phyloP scores from a whole-genome alignment of 2,113 vertebrate species.

The Phrynosoma blainvillii region DNA sequence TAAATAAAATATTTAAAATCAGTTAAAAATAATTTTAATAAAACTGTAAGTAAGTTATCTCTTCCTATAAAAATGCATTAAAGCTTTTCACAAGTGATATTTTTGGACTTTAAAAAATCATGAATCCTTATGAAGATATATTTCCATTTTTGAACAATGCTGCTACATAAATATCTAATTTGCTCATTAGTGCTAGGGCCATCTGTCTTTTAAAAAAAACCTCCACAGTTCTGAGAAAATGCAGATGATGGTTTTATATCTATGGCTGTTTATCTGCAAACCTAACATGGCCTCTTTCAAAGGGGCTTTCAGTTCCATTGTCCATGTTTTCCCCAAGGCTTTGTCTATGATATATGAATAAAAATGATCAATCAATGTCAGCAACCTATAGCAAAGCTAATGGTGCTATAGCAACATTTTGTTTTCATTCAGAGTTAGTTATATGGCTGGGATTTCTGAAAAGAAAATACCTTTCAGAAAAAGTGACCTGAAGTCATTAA shows the following conservation, averaged over 20 bases:
- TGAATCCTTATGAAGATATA: neutral
- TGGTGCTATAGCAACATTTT: constrained; percentile 23
- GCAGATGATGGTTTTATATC: neutral
- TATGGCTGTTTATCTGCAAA: neutral
- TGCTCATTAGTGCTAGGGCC: neutral
- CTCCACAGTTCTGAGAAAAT: neutral
- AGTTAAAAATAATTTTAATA: neutral
- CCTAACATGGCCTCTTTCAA: constrained; percentile 5
- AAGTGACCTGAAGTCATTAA: constrained; percentile 35
- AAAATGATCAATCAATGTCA: constrained; percentile 36
- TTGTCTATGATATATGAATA: constrained; percentile 26
- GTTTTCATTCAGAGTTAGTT: constrained; percentile 29
- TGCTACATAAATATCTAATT: neutral
- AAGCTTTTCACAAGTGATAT: neutral
- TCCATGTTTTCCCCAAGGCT: neutral
- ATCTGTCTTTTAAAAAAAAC: neutral
- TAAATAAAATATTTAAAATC: neutral
- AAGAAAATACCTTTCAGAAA: constrained; percentile 12
- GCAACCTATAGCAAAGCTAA: neutral
- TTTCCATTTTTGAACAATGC: neutral
- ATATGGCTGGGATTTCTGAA: constrained; percentile 11
- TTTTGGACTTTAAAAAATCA: neutral
- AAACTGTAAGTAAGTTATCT: neutral
- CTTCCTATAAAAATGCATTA: neutral
- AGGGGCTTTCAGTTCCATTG: constrained; percentile 3